A percentile compares a stretch with the other conserved stretches of the same genome.
Evolutionary conservation across 2,113 vertebrate species (phyloP).

Genomic region (Myotis yumanensis): DNA sequence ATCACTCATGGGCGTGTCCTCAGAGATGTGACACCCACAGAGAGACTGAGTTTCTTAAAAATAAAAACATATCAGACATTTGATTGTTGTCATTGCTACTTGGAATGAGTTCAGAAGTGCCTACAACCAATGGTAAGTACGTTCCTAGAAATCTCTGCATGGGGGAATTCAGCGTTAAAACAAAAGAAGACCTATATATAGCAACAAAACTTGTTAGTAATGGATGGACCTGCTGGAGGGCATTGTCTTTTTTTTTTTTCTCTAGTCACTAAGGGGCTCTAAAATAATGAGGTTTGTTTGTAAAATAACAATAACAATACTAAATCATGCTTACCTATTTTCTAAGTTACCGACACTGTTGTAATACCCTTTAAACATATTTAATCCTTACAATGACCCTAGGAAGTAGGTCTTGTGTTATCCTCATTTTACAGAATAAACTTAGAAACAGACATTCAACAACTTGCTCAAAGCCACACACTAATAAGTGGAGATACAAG

Average conservation of each 20-base stretch:
- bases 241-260: too few relatives aligned
- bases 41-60: neutral
- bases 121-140: neutral
- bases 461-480: neutral
- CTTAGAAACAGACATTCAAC: neutral
- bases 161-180: conserved; percentile 16
- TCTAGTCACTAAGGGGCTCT: too few relatives aligned
- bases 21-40: neutral
- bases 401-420: neutral
- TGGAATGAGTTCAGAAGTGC: neutral
- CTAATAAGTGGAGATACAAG: neutral
- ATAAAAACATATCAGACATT: neutral
- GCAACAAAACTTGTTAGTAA: neutral
- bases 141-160: conserved; percentile 1
- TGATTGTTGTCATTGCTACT: conserved; percentile 33
- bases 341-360: neutral
- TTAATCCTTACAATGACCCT: neutral
- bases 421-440: conserved; percentile 12
- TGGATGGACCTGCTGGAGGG: too few relatives aligned
- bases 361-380: neutral
- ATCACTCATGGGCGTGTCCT: neutral
- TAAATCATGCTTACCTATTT: neutral
- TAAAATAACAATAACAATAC: conserved; percentile 15
- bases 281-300: neutral
- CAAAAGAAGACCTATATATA: neutral